These are phyloP conservation scores for Unio pictorum DNA, from an alignment of 2,888 invertebrate species.

Conservation along the genomic window DNA sequence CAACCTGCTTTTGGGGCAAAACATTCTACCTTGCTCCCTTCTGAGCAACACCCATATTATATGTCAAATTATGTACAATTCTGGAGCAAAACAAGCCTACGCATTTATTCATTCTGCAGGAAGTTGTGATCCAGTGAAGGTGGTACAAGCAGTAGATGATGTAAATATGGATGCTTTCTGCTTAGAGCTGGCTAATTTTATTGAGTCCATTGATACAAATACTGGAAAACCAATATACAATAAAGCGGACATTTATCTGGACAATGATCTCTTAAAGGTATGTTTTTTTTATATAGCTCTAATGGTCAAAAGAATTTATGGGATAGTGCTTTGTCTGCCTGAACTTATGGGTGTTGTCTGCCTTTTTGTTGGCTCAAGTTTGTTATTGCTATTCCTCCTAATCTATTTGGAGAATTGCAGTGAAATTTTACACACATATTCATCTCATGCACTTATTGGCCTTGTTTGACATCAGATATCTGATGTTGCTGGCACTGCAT, in stretches of 20 bases:
- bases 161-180: conserved; percentile 10
- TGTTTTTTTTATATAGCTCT: background rate
- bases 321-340: no score
- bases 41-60: conserved; percentile 53
- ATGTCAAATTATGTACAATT: conserved; percentile 45
- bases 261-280: conserved; percentile 42
- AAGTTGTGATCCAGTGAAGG: conserved; percentile 2
- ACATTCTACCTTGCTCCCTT: conserved; percentile 43
- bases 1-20: conserved; percentile 46
- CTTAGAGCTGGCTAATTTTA: conserved; percentile 11
- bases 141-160: conserved; percentile 1
- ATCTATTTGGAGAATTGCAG: no score
- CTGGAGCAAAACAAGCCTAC: conserved; percentile 10
- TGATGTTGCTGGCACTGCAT: no score
- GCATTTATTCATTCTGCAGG: conserved; percentile 17
- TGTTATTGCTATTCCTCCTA: no score
- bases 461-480: no score
- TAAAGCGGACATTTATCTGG: conserved; percentile 39
- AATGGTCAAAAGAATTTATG: no score
- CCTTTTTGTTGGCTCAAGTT: no score
- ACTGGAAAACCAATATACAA: conserved; percentile 24
- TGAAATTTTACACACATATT: no score
- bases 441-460: no score
- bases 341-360: no score
- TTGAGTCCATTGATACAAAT: conserved; percentile 20